Percentiles rank a stretch among this genome's conserved stretches.
Evolutionary conservation across 2,888 invertebrate species (phyloP).

Genomic region (Leptothorax acervorum): DNA sequence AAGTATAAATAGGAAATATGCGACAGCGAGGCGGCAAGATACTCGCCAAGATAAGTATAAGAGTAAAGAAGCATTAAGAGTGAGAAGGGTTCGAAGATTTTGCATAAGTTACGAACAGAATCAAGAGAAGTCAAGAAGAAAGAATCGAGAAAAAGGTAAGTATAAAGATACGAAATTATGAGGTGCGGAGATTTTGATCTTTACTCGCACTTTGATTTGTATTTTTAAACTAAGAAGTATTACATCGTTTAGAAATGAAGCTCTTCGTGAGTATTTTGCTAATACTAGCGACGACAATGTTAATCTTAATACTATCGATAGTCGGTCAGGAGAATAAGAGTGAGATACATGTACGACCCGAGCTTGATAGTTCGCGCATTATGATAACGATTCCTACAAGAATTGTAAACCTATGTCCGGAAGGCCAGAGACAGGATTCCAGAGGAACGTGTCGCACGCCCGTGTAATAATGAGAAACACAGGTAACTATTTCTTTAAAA

Average conservation of each 20-base stretch:
- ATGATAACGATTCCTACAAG: background rate
- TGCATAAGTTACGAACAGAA: background rate
- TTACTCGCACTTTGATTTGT: background rate
- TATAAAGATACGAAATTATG: background rate
- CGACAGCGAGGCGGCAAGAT: background rate
- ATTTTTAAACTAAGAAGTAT: background rate
- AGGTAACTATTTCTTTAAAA: background rate
- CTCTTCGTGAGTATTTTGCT: background rate
- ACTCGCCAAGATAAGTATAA: background rate
- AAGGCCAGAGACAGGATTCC: background rate
- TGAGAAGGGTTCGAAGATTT: background rate
- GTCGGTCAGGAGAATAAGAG: background rate
- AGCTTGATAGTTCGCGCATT: too few species aligned
- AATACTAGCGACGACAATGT: background rate
- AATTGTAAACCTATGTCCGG: background rate
- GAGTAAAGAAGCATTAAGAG: background rate
- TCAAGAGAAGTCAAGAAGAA: background rate
- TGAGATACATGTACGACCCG: too few species aligned
- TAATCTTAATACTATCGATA: background rate
- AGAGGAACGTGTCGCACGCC: background rate
- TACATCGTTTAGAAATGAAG: background rate
- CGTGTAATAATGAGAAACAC: background rate
- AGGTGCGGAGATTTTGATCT: background rate
- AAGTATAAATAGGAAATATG: constrained; percentile 18
- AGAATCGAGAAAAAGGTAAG: background rate